These are phyloP conservation scores for Paraplagusia blochii DNA, from an alignment of 2,113 vertebrate genomes.

Conservation along the genomic window DNA sequence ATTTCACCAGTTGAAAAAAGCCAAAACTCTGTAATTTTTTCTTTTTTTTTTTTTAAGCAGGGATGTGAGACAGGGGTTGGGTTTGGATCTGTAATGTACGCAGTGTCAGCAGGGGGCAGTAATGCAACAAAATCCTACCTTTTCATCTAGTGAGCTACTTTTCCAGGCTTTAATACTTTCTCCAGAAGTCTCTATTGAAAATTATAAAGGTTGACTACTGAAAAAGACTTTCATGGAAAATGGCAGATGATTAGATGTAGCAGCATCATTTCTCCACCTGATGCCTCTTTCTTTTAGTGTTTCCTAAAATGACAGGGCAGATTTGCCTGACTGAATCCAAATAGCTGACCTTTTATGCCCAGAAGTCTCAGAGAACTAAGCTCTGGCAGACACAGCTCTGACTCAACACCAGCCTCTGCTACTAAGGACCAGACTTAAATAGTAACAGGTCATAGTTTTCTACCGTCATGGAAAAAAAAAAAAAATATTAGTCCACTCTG, in stretches of 20 bases:
- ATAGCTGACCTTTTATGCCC: conserved; percentile 70
- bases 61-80: too few relatives aligned
- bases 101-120: too few relatives aligned
- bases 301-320: conserved; percentile 58
- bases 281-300: conserved; percentile 38
- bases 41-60: too few relatives aligned
- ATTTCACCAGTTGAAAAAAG: too few relatives aligned
- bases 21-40: too few relatives aligned
- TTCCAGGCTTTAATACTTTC: background rate
- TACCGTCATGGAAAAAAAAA: too few relatives aligned
- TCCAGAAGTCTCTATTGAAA: background rate
- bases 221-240: conserved; percentile 21
- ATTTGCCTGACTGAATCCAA: conserved; percentile 63
- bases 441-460: too few relatives aligned
- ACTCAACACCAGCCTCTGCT: conserved; percentile 42
- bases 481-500: too few relatives aligned
- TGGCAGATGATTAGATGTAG: conserved; percentile 8
- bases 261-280: conserved; percentile 15
- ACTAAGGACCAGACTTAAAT: conserved; percentile 51
- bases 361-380: conserved; percentile 55
- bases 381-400: conserved; percentile 65
- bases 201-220: background rate
- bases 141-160: too few relatives aligned
- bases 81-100: too few relatives aligned
- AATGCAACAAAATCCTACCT: too few relatives aligned